A percentile compares a stretch with the other conserved stretches of the same genome.
phyloP scores from a whole-genome alignment of 2,797 vertebrate genomes.

The Chaenodraco wilsoni region DNA sequence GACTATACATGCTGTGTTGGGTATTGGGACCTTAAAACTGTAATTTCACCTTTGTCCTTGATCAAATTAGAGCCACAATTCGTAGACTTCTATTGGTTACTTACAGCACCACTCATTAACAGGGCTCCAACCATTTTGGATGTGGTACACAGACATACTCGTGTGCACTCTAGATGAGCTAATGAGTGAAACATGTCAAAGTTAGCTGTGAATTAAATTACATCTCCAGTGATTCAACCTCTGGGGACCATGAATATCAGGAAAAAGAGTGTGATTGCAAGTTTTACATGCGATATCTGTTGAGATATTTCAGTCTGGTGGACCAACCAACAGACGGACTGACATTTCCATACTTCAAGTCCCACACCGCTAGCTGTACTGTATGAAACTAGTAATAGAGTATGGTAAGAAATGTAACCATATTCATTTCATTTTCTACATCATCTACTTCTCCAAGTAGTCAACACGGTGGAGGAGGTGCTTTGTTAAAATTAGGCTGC shows the following conservation, averaged over 20 bases:
- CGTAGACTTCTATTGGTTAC: no score
- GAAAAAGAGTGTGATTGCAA: background rate
- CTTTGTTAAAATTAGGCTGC: background rate
- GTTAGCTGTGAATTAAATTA: no score
- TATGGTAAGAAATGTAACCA: background rate
- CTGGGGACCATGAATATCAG: background rate
- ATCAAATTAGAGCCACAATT: no score
- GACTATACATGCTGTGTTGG: background rate
- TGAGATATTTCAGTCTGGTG: background rate
- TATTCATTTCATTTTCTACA: background rate
- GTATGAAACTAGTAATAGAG: background rate
- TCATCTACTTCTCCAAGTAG: background rate
- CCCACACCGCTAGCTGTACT: background rate
- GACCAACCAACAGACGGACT: background rate
- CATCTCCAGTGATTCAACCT: background rate
- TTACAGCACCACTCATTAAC: no score
- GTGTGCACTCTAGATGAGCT: no score
- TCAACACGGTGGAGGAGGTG: background rate
- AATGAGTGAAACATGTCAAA: no score
- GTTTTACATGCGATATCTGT: background rate
- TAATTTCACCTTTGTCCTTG: background rate
- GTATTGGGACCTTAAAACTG: slow-evolving; percentile 1
- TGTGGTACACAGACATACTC: no score
- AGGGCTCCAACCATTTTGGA: no score
- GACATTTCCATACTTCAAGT: background rate